phyloP scores from a whole-genome alignment of 1,140 invertebrate species.

The Drosophila nigrodunni region DNA sequence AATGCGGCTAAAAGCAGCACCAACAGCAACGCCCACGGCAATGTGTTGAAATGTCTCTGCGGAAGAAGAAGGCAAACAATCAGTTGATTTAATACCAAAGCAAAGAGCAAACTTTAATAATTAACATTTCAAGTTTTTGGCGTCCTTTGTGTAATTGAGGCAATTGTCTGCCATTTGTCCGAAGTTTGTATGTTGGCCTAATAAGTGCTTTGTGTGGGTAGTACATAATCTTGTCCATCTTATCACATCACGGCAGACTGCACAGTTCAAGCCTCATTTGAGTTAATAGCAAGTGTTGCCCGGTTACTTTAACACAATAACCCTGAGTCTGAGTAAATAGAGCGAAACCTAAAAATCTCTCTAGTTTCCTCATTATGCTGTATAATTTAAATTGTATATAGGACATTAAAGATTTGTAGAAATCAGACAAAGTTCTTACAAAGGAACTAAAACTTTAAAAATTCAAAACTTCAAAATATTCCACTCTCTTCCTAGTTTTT shows the following conservation, averaged over 20 bases:
- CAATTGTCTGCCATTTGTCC: slow-evolving; percentile 17
- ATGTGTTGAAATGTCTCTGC: slow-evolving; percentile 64
- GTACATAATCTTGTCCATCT: slow-evolving; percentile 20
- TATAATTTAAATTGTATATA: no score
- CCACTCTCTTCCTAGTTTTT: no score
- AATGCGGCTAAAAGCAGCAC: slow-evolving; percentile 58
- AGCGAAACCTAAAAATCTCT: slow-evolving; percentile 20
- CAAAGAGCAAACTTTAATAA: slow-evolving; percentile 1
- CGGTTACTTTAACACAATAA: not conserved
- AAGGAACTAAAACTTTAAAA: no score
- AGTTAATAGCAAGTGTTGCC: slow-evolving; percentile 43
- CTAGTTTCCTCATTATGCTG: no score
- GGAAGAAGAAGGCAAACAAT: slow-evolving; percentile 4
- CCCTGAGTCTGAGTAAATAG: slow-evolving; percentile 25
- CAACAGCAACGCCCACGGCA: slow-evolving; percentile 66
- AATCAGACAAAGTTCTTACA: no score
- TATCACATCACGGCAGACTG: slow-evolving; percentile 31
- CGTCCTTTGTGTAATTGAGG: slow-evolving; percentile 41
- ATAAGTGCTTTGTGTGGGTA: slow-evolving; percentile 18
- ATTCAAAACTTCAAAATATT: no score
- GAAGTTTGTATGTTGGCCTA: slow-evolving; percentile 64
- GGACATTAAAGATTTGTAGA: no score
- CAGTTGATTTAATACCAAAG: not conserved
- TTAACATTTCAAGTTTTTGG: slow-evolving; percentile 21
- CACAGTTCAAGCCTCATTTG: slow-evolving; percentile 66